phyloP scores from a whole-genome alignment of 2,797 vertebrate genomes.

The Syncerus caffer region DNA sequence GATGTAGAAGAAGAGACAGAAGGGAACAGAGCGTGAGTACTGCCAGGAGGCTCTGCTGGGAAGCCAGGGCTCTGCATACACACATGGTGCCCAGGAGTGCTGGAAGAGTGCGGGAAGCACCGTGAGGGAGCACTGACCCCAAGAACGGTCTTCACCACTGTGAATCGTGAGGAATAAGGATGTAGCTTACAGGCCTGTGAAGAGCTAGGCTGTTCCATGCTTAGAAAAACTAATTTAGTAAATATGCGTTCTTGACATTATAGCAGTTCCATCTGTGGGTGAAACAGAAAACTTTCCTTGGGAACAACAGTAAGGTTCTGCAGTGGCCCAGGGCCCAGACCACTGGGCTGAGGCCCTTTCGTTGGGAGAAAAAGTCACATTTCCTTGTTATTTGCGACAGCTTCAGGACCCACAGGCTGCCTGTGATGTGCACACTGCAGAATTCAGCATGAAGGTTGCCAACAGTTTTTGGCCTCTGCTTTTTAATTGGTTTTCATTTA shows the following conservation, averaged over 20 bases:
- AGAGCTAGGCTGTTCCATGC: background rate
- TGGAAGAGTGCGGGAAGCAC: background rate
- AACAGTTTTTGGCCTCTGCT: constrained; percentile 54
- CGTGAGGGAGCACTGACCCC: accelerated
- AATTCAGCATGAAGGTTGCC: constrained; percentile 52
- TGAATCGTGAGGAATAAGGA: background rate
- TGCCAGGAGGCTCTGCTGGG: background rate
- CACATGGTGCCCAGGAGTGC: background rate
- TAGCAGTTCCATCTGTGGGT: constrained; percentile 6
- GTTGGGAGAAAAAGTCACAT: constrained; percentile 49
- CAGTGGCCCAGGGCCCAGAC: constrained; percentile 41
- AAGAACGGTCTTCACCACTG: background rate
- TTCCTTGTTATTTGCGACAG: constrained; percentile 52
- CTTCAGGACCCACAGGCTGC: constrained; percentile 57
- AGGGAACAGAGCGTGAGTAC: background rate
- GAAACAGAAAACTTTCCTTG: constrained; percentile 47
- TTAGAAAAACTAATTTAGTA: constrained; percentile 21
- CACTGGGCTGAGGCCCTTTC: constrained; percentile 55
- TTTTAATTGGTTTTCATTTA: constrained; percentile 72
- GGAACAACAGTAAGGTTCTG: constrained; percentile 12
- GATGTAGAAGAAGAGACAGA: background rate
- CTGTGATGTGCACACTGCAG: constrained; percentile 53
- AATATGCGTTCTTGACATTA: background rate
- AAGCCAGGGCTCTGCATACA: background rate
- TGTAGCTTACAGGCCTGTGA: background rate